Evolutionary conservation across 2,888 invertebrate genomes (phyloP).

Genomic region (Gymnocheta viridis): DNA sequence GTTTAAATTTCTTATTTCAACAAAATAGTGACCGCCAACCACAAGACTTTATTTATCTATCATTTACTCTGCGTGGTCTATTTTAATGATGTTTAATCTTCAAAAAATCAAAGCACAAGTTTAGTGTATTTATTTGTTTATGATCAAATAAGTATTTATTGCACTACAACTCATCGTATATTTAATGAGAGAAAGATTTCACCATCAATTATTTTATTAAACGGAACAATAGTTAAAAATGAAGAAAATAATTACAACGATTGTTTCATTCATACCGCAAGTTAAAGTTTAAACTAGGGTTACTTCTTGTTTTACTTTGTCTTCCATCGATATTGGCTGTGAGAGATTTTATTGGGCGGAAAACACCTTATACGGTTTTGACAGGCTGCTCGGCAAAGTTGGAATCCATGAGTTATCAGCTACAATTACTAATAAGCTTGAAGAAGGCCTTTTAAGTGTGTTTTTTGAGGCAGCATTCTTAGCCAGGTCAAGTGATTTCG

Average conservation of each 20-base stretch:
- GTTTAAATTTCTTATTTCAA: background rate
- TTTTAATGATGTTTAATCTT: conserved; percentile 50
- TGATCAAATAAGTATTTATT: background rate
- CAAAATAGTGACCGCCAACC: background rate
- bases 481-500: no score
- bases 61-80: conserved; percentile 23
- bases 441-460: no score
- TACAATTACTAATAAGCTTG: no score
- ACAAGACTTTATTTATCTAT: conserved; percentile 34
- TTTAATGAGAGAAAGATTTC: background rate
- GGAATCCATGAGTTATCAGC: no score
- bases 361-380: no score
- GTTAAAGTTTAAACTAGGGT: no score
- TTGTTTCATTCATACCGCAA: background rate
- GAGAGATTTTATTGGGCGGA: no score
- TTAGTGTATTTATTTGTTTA: background rate
- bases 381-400: no score
- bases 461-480: no score
- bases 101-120: no score
- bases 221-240: conserved; percentile 22
- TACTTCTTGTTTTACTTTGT: no score
- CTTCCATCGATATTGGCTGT: no score
- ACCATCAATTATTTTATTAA: conserved; percentile 26
- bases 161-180: conserved; percentile 2
- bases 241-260: background rate